Evolutionary conservation across 2,113 vertebrate genomes (phyloP), one percentile per base, ranked within the genome.

Genomic region (Illadopsis cleaveri): DNA sequence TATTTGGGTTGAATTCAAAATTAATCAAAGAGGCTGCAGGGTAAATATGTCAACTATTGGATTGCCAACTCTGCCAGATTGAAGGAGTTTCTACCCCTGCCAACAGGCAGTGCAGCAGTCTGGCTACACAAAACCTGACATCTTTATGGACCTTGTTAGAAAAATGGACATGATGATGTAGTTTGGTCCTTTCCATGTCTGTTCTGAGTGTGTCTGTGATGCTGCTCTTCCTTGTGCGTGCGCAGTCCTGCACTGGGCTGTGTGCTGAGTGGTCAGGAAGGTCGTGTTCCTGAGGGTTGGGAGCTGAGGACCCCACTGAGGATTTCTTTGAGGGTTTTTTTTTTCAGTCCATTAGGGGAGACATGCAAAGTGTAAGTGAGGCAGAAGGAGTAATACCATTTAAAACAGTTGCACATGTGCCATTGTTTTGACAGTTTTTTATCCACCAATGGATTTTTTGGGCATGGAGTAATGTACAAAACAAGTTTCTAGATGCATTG

Each of bases 1-100:
- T 86, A 56, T 94, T 95, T 97, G 87, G 95, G 86, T 42, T 79
- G 84, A 84, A 93, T 97, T 97, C 93, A 93, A 54, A 95, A 94
- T 91, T 79, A 95, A 84, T 97, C 93, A 62, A 64, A 79, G 94
- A 95, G 56, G 51, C 86, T 72, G 75, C 82, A 91, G 90, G 75
- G 93, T 94, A 96, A 92, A 94, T 94, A 93, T 57, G 84, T 96
- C 96, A 96, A 11, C 90, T 88, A 71, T 86, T 90, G 78, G 83
- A 88, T 97, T 91, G 92, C 68, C 72, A 86, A 31, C 56, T 75
- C 81, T 91, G 89, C 75, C 64, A 38, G 77, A 68, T 15, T 50
- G 82, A 82, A 96, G 84, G 89, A 73, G 86, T 93, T 96, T 93
- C 95, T 95, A 73, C 45, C 76, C 62, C 78, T 86, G 90, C 70